Base-by-base conservation (phyloP, 2,888 invertebrate genomes). In the Hemicrepidius hirtus region DNA sequence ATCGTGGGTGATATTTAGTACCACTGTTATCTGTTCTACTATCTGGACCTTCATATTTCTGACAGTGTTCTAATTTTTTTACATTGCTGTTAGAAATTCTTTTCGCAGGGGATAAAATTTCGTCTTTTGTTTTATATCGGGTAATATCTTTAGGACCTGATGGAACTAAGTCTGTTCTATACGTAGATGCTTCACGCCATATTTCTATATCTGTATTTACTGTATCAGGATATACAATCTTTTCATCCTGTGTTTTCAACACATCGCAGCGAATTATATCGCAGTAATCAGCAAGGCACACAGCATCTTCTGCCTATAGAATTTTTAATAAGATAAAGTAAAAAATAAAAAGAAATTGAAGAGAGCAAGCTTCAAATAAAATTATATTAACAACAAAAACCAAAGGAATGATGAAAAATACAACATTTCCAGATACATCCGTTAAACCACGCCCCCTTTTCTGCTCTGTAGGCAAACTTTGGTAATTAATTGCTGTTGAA, bases 211-310 rank as follows among this genome's bases (percentile, higher is more conserved):
- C 95, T 6, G 95, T 95, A 82, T 90, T 91, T 20, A 92, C 90
- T 18, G 90, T 89, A 76, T 89, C 91, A 50, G 91, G 90, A 81
- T 91, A 91, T 75, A 92, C 92, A 76, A 91, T 89, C 81, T 91
- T 89, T 62, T 88, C 88, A 75, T 94, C 94, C 84, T 94, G 92
- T 73, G 93, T 92, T 77, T 92, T 90, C 79, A 96, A 88, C 64
- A 97, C 95, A 85, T 97, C 96, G 87, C 97, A 97, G 79, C 97
- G 92, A 94, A 97, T 96, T 81, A 97, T 95, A 88, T 97, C 97
- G 89, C 97, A 98, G 88, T 94, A 97, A 86, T 97, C 96, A 63
- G 97, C 96, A 82, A 97, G 90, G 86, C 97, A 97, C 82, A 97
- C 94, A 75, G 96, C 94, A 86, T 97, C 96, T 87, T 96, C 95